A percentile compares a stretch with the other conserved stretches of the same genome.
Evolutionary conservation across 2,888 invertebrate species (phyloP).

Genomic region (Atethmia centrago): DNA sequence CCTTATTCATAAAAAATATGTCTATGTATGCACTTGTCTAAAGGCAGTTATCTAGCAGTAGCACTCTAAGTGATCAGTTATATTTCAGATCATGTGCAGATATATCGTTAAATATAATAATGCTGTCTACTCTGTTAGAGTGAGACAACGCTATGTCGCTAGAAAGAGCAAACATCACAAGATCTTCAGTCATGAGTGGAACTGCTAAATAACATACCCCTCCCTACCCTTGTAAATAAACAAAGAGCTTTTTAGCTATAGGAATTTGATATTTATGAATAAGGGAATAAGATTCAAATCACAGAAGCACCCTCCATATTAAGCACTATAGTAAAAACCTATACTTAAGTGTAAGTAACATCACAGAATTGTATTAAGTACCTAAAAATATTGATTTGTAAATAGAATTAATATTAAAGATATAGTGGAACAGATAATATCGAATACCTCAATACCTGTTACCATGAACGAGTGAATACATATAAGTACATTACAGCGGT

Average conservation of each 20-base stretch:
- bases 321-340: slow-evolving; percentile 32
- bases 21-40: slow-evolving; percentile 14
- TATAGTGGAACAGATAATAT: slow-evolving; percentile 67
- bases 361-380: slow-evolving; percentile 62
- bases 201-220: slow-evolving; percentile 14
- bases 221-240: slow-evolving; percentile 46
- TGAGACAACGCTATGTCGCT: background rate
- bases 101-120: background rate
- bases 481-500: slow-evolving; percentile 42
- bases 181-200: background rate
- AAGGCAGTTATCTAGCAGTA: background rate
- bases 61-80: background rate
- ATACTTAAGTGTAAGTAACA: slow-evolving; percentile 49
- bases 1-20: slow-evolving; percentile 38
- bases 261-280: slow-evolving; percentile 42
- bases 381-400: slow-evolving; percentile 62
- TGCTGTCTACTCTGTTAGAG: background rate
- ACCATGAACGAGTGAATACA: slow-evolving; percentile 59
- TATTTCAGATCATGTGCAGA: background rate
- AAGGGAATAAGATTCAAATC: slow-evolving; percentile 38
- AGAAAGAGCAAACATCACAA: slow-evolving; percentile 8
- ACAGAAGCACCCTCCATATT: slow-evolving; percentile 42
- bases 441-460: slow-evolving; percentile 70
- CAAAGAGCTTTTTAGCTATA: slow-evolving; percentile 42
- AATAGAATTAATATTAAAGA: slow-evolving; percentile 55